Evolutionary conservation across 2,797 vertebrate genomes (phyloP), one percentile per base, ranked within the genome.

Genomic region (Pithecia hirsuta): DNA sequence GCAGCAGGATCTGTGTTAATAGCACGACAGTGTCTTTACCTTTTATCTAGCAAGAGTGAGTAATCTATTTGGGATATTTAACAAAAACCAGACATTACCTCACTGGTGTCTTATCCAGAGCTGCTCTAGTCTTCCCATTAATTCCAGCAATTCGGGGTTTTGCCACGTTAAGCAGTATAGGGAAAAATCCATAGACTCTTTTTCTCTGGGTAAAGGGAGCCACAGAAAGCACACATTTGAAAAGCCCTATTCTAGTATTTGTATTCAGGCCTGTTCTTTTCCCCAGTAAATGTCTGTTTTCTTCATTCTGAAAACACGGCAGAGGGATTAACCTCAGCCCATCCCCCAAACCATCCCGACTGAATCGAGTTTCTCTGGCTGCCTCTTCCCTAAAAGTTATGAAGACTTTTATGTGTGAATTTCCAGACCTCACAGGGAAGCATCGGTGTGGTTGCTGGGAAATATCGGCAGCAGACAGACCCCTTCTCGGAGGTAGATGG

Each of bases 11-110:
- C 67, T 75, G 24, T 83, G 80, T 75, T 95, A 82, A 79, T 82
- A 83, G 84, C 84, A 33, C 0, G 36, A 81, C 36, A 81, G 24
- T 50, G 44, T 93, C 95, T 97, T 74, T 83, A 93, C 86, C 93
- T 92, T 93, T 96, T 95, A 95, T 97, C 97, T 95, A 91, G 78
- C 57, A 55, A 74, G 93, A 96, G 39, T 95, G 96, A 97, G 96
- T 96, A 98, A 97, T 97, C 93, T 96, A 91, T 80, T 89, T 89
- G 87, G 89, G 91, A 93, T 96, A 93, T 89, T 98, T 93, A 95
- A 96, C 89, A 57, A 74, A 97, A 97, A 48, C 92, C 95, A 98
- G 97, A 98, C 97, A 97, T 98, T 96, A 97, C 98, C 95, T 98
- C 98, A 98, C 93, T 92, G 83, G 95, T 95, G 81, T 97, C 92